A percentile compares a stretch with the other conserved stretches of the same genome.
Evolutionary conservation across 1,140 invertebrate species (phyloP).

Genomic region (Eurosta solidaginis): DNA sequence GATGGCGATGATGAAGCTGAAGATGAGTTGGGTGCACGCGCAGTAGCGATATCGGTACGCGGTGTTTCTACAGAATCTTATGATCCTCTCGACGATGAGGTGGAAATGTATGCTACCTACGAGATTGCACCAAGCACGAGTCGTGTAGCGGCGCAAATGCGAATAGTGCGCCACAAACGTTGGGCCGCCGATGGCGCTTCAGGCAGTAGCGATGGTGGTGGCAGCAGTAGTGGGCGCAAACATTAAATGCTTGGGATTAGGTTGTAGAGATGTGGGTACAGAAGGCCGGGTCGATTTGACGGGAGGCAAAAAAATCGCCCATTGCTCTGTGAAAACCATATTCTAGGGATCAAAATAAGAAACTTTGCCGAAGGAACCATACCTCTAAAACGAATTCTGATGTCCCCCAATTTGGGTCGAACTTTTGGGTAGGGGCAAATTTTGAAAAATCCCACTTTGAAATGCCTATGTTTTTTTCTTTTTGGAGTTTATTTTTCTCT

Average conservation of each 20-base stretch:
- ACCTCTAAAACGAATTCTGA: no score
- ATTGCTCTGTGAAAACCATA: no score
- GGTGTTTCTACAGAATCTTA: constrained; percentile 42
- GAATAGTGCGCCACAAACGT: constrained; percentile 51
- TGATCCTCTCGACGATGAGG: constrained; percentile 44
- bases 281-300: background rate
- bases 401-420: no score
- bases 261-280: background rate
- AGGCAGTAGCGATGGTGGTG: constrained; percentile 45
- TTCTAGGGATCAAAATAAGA: no score
- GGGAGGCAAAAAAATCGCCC: no score
- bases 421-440: no score
- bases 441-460: no score
- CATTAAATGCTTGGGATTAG: background rate
- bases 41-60: constrained; percentile 20
- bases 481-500: no score
- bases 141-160: constrained; percentile 55
- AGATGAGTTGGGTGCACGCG: constrained; percentile 39
- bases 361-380: no score
- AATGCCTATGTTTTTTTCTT: no score
- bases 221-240: background rate
- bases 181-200: constrained; percentile 53
- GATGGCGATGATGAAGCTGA: constrained; percentile 44
- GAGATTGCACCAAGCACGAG: constrained; percentile 50
- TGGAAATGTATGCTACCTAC: constrained; percentile 54